phyloP scores from a whole-genome alignment of 2,113 vertebrate species.

The Orthochromis malagaraziensis region DNA sequence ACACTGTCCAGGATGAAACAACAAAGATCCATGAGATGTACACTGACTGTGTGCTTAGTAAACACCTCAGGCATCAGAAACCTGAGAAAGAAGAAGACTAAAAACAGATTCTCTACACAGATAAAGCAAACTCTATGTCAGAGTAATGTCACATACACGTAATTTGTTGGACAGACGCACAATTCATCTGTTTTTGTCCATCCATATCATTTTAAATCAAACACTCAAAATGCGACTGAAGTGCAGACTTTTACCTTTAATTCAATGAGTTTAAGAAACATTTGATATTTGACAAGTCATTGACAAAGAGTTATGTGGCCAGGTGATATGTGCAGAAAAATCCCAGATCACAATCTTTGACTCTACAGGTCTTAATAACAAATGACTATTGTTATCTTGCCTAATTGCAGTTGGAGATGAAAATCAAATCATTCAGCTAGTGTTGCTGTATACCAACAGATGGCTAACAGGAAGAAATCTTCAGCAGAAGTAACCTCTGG shows the following conservation, averaged over 20 bases:
- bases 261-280: not conserved
- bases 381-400: not conserved
- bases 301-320: not conserved
- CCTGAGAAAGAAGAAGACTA: not conserved
- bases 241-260: not conserved
- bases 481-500: not conserved
- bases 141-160: not conserved
- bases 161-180: not conserved
- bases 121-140: not conserved
- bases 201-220: not conserved
- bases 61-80: not conserved
- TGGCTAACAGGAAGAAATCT: not conserved
- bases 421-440: not conserved
- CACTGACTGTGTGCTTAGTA: not conserved
- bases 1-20: not conserved
- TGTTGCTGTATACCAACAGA: not conserved
- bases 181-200: not conserved
- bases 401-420: not conserved
- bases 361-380: not conserved
- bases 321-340: not conserved
- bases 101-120: not conserved
- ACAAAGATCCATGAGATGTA: not conserved
- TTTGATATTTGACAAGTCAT: not conserved
- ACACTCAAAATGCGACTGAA: not conserved
- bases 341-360: rapidly evolving